phyloP scores from a whole-genome alignment of 1,140 invertebrate genomes.

The Musca vetustissima region DNA sequence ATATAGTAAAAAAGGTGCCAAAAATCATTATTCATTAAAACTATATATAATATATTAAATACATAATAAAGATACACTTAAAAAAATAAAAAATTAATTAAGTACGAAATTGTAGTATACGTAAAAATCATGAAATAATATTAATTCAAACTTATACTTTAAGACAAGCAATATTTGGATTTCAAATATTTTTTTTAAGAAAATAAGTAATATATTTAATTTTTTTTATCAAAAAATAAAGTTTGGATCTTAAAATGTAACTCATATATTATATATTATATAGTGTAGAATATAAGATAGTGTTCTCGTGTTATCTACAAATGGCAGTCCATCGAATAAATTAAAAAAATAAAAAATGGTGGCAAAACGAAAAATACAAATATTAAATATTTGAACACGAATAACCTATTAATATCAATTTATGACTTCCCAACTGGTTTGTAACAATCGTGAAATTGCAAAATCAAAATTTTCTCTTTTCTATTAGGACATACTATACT shows the following conservation, averaged over 20 bases:
- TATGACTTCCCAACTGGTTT: too few relatives aligned
- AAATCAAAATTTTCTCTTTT: slow-evolving; percentile 11
- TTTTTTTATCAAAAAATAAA: too few relatives aligned
- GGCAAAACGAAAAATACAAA: too few relatives aligned
- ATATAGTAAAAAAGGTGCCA: slow-evolving; percentile 6
- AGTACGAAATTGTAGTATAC: slow-evolving; percentile 14
- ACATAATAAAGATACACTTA: not conserved
- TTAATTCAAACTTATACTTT: not conserved
- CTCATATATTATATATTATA: too few relatives aligned
- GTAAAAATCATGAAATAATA: slow-evolving; percentile 2
- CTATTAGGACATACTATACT: too few relatives aligned
- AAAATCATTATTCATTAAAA: not conserved
- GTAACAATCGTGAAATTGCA: not conserved
- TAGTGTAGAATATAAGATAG: too few relatives aligned
- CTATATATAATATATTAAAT: not conserved
- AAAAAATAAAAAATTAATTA: not conserved
- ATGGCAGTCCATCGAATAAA: too few relatives aligned
- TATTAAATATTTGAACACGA: not conserved
- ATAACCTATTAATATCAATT: too few relatives aligned
- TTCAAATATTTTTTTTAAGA: slow-evolving; percentile 5
- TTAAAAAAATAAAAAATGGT: too few relatives aligned
- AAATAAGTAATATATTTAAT: not conserved
- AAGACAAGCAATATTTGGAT: not conserved
- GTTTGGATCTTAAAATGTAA: too few relatives aligned
- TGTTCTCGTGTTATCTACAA: too few relatives aligned